These are phyloP conservation scores for Syncerus caffer DNA, from an alignment of 2,797 vertebrate species.

Conservation along the genomic window DNA sequence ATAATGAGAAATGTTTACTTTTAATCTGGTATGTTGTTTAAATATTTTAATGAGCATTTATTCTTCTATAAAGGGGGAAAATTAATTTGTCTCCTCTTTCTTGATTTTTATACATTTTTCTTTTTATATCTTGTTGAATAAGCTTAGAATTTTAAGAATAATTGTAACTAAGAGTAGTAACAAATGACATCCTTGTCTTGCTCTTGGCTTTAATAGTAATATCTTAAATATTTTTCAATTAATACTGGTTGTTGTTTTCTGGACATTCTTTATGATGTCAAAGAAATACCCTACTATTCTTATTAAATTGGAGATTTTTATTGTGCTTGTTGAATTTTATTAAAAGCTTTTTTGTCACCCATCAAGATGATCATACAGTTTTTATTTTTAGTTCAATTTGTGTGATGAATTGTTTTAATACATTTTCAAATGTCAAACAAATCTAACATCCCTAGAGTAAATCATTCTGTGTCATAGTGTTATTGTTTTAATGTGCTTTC, in stretches of 20 bases:
- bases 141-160: conserved; percentile 14
- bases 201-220: neutral
- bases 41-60: neutral
- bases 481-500: neutral
- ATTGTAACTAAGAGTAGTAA: neutral
- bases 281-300: neutral
- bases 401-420: neutral
- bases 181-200: neutral
- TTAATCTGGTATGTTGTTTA: neutral
- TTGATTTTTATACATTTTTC: neutral
- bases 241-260: neutral
- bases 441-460: neutral
- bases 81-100: neutral
- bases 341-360: neutral
- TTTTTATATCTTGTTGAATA: neutral
- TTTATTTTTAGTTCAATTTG: neutral
- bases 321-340: neutral
- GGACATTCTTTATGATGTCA: neutral
- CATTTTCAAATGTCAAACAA: neutral
- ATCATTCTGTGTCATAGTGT: neutral
- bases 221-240: neutral
- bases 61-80: neutral
- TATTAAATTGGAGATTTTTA: neutral
- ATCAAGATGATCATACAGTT: neutral
- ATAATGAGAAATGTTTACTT: neutral